Evolutionary conservation across 2,797 vertebrate species (phyloP).

Genomic region (Muraenolepis orangiensis): DNA sequence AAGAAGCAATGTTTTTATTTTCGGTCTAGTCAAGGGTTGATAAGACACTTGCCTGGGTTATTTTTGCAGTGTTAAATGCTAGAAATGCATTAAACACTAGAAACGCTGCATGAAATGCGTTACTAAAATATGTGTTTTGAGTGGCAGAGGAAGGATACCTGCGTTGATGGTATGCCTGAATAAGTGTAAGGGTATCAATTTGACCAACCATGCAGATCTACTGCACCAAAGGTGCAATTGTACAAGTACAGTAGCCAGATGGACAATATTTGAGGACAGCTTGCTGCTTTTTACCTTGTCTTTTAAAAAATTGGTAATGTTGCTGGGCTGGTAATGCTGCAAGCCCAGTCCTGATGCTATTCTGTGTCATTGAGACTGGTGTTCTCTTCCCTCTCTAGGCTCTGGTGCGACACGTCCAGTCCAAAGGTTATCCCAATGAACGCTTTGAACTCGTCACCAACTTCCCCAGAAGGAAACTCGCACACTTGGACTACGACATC

Average conservation of each 20-base stretch:
- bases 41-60: neutral
- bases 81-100: neutral
- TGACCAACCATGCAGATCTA: neutral
- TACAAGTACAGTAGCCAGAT: too few relatives aligned
- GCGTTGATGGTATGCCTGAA: neutral
- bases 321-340: too few relatives aligned
- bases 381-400: slow-evolving; percentile 70
- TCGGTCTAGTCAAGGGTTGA: neutral
- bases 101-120: too few relatives aligned
- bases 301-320: neutral
- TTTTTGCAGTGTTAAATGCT: neutral
- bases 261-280: neutral
- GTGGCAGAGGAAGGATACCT: neutral
- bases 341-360: neutral
- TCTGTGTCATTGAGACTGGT: neutral
- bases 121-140: neutral
- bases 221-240: neutral
- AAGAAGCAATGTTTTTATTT: neutral
- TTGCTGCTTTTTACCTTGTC: neutral
- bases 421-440: slow-evolving; percentile 97
- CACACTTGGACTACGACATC: slow-evolving; percentile 99
- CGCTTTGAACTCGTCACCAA: slow-evolving; percentile 99
- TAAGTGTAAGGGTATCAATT: neutral
- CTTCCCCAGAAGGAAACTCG: slow-evolving; percentile 94
- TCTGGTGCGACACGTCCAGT: slow-evolving; percentile 93